A percentile compares a stretch with the other conserved stretches of the same genome.
Evolutionary conservation across 1,140 invertebrate species (phyloP).

Genomic region (Bombus fervidus): DNA sequence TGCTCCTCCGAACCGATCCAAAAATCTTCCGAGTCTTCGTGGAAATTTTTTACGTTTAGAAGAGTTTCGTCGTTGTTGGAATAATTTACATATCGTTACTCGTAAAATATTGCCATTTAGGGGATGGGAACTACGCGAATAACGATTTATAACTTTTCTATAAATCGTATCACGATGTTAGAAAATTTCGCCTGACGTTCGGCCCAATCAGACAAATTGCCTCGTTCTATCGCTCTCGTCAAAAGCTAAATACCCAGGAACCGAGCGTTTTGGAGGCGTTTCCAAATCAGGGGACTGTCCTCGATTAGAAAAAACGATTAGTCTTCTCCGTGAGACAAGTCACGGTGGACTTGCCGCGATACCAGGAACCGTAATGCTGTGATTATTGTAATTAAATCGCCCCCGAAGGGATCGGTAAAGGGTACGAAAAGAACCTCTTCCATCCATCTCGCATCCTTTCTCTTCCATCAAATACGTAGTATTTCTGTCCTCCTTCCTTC

Average conservation of each 20-base stretch:
- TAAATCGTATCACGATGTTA: no score
- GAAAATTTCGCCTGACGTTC: background rate
- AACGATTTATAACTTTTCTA: background rate
- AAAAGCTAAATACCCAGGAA: background rate
- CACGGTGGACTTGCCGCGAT: constrained; percentile 66
- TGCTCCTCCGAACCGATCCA: no score
- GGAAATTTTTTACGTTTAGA: rapidly evolving
- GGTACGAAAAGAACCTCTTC: constrained; percentile 37
- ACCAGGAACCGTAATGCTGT: constrained; percentile 74
- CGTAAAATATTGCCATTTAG: background rate
- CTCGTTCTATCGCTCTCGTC: background rate
- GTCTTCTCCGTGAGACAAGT: constrained; percentile 72
- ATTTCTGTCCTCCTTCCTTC: constrained; percentile 34
- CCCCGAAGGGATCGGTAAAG: constrained; percentile 58
- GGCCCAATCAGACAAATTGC: background rate
- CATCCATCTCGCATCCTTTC: constrained; percentile 34
- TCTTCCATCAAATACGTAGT: background rate
- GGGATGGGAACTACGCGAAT: no score
- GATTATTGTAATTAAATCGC: constrained; percentile 81
- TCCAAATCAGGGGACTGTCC: constrained; percentile 47
- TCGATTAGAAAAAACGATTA: constrained; percentile 75
- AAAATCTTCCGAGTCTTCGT: no score
- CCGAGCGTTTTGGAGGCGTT: constrained; percentile 7
- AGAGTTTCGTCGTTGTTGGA: no score
- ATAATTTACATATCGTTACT: background rate